A percentile compares a stretch with the other conserved stretches of the same genome.
Evolutionary conservation across 2,797 vertebrate species (phyloP).

Genomic region (Florisuga fusca): DNA sequence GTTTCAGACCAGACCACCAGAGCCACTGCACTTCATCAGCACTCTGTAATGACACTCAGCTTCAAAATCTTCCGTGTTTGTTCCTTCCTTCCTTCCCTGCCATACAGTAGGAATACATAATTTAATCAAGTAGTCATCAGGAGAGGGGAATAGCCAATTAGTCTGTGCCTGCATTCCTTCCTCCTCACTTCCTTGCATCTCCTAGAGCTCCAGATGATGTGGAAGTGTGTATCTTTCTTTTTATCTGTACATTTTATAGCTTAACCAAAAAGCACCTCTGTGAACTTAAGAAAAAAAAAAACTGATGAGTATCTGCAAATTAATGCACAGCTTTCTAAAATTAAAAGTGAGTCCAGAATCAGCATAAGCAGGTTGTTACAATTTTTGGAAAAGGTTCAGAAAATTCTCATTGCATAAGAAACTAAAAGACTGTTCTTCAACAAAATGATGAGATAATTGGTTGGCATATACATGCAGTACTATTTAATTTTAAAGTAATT

Average conservation of each 20-base stretch:
- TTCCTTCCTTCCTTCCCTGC: conserved; percentile 47
- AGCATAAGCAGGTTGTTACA: neutral
- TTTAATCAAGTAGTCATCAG: conserved; percentile 65
- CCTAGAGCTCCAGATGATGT: neutral
- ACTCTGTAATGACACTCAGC: neutral
- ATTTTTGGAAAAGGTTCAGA: neutral
- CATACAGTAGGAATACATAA: conserved; percentile 65
- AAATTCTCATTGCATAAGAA: neutral
- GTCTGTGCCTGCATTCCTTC: conserved; percentile 42
- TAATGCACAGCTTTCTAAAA: neutral
- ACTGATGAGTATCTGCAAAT: neutral
- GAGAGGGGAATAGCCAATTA: conserved; percentile 57
- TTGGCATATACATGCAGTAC: neutral
- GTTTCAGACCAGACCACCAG: conserved; percentile 18
- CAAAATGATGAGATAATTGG: neutral
- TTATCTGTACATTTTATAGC: neutral
- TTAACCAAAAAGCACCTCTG: neutral
- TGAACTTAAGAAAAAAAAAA: neutral
- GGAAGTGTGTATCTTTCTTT: neutral
- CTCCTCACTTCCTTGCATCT: neutral
- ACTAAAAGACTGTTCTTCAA: neutral
- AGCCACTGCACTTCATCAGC: conserved; percentile 9
- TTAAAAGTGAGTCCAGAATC: neutral
- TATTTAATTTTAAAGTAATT: neutral
- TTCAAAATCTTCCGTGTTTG: conserved; percentile 19